Conservation (phyloP, 2,113 vertebrate species). For the Leptobrachium ailaonicum region DNA sequence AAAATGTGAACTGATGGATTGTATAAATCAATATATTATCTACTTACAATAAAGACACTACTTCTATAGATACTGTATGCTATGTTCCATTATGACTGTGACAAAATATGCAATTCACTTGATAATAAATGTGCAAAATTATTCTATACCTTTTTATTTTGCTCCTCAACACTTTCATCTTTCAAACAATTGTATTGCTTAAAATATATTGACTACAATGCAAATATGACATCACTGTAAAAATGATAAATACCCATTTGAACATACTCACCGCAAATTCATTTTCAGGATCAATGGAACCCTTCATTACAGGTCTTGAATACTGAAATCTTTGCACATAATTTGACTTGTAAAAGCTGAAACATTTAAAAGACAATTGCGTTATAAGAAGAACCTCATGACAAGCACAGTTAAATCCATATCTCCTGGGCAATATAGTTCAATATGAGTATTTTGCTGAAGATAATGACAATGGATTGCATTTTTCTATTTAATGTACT, state of each 20-base stretch:
- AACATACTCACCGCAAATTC: conserved; percentile 89
- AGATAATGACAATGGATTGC: conserved; percentile 11
- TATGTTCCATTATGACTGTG: too few species aligned
- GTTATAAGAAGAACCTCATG: conserved; percentile 39
- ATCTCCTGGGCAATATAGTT: conserved; percentile 4
- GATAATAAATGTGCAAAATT: neutral
- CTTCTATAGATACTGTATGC: too few species aligned
- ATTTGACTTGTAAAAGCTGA: conserved; percentile 97
- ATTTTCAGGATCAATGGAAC: conserved; percentile 90
- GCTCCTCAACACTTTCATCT: neutral
- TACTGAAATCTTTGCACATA: conserved; percentile 94
- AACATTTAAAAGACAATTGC: conserved; percentile 47
- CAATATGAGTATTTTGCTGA: neutral
- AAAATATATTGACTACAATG: neutral
- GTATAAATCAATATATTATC: too few species aligned
- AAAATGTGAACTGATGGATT: too few species aligned
- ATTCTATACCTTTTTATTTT: neutral
- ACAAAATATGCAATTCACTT: too few species aligned
- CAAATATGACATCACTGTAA: neutral
- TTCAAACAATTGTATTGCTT: neutral
- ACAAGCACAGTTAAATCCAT: conserved; percentile 1
- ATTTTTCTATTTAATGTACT: conserved; percentile 4
- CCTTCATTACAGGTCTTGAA: conserved; percentile 89
- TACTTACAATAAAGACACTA: too few species aligned
- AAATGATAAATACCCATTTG: neutral